phyloP scores from a whole-genome alignment of 2,797 vertebrate species.

The Xenentodon cancila region DNA sequence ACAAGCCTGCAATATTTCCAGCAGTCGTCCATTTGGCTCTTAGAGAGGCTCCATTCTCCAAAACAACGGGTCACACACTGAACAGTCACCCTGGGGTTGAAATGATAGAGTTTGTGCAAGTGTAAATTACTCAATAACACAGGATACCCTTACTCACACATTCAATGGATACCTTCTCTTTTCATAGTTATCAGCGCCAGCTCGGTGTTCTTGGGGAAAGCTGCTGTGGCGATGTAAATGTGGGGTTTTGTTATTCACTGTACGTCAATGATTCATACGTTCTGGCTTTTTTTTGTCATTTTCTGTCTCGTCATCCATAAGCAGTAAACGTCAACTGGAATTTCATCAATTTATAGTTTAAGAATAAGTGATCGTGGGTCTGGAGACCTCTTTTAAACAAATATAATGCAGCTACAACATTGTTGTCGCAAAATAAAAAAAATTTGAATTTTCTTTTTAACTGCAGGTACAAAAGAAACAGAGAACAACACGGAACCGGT shows the following conservation, averaged over 20 bases:
- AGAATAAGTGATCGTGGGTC: too few relatives aligned
- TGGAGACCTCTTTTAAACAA: too few relatives aligned
- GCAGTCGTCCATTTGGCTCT: conserved; percentile 69
- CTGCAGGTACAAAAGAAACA: too few relatives aligned
- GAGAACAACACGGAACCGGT: too few relatives aligned
- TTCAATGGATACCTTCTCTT: conserved; percentile 53
- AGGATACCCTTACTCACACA: conserved; percentile 31
- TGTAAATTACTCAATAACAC: conserved; percentile 75
- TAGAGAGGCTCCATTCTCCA: conserved; percentile 52
- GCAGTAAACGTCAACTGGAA: too few relatives aligned
- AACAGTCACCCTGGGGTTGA: conserved; percentile 77
- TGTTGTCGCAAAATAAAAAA: too few relatives aligned
- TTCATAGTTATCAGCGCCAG: conserved; percentile 43
- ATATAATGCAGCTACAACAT: too few relatives aligned
- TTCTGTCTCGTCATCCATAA: too few relatives aligned
- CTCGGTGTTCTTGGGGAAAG: conserved; percentile 36
- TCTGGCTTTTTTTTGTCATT: too few relatives aligned
- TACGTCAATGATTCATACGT: conserved; percentile 36
- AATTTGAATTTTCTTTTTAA: too few relatives aligned
- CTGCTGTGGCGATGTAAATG: conserved; percentile 46
- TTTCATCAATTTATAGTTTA: too few relatives aligned
- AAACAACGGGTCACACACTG: conserved; percentile 66
- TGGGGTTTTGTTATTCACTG: conserved; percentile 33
- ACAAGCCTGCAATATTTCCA: conserved; percentile 76
- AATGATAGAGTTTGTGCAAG: conserved; percentile 75